Evolutionary conservation across 2,888 invertebrate genomes (phyloP).

Genomic region (Zaprionus obscuricornis): DNA sequence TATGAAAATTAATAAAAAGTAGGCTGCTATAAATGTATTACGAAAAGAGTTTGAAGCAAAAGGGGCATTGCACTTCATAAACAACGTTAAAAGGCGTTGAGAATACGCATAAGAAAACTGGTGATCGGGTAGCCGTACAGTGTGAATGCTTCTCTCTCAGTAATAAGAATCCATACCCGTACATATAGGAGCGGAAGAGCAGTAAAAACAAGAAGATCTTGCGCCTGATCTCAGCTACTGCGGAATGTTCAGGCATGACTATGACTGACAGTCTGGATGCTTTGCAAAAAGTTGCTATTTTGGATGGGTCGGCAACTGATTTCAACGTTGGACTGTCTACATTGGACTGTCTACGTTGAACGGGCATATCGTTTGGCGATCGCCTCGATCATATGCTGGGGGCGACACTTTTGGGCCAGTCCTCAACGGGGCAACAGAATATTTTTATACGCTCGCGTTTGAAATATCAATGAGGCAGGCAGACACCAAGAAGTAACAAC

Average conservation of each 20-base stretch:
- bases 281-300: slow-evolving; percentile 36
- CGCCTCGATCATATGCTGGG: slow-evolving; percentile 58
- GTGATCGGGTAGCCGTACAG: slow-evolving; percentile 56
- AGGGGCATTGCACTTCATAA: slow-evolving; percentile 76
- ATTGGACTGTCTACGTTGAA: slow-evolving; percentile 22
- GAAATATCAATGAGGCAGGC: slow-evolving; percentile 83
- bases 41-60: slow-evolving; percentile 56
- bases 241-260: slow-evolving; percentile 79
- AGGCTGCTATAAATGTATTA: slow-evolving; percentile 82
- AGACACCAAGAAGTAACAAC: slow-evolving; percentile 18
- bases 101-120: slow-evolving; percentile 58
- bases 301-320: slow-evolving; percentile 17
- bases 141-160: slow-evolving; percentile 35
- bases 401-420: slow-evolving; percentile 79
- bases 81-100: slow-evolving; percentile 75
- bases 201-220: neutral
- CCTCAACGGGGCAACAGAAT: slow-evolving; percentile 80
- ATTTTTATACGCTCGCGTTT: slow-evolving; percentile 84
- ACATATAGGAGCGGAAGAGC: slow-evolving; percentile 4
- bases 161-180: slow-evolving; percentile 15
- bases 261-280: slow-evolving; percentile 80
- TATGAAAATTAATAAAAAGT: slow-evolving; percentile 42
- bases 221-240: slow-evolving; percentile 47
- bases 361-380: slow-evolving; percentile 52
- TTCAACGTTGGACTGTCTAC: slow-evolving; percentile 38